These are phyloP conservation scores for Bradypodion ventrale DNA, from an alignment of 2,797 vertebrate genomes.

Conservation along the genomic window DNA sequence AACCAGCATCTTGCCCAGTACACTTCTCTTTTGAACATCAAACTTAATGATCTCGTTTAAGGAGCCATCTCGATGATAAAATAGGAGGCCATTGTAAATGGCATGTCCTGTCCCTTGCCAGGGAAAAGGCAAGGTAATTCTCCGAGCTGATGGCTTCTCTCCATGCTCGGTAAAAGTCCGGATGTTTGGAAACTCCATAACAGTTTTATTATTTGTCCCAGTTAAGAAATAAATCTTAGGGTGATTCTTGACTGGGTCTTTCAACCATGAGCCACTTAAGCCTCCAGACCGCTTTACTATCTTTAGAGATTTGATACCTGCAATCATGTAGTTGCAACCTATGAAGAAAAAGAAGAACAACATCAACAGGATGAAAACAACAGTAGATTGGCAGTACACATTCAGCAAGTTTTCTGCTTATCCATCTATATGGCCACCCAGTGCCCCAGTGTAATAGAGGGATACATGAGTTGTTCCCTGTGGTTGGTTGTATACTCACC, in stretches of 20 bases:
- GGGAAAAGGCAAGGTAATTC: slow-evolving; percentile 78
- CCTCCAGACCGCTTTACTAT: slow-evolving; percentile 86
- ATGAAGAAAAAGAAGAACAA: slow-evolving; percentile 36
- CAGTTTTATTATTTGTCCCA: slow-evolving; percentile 79
- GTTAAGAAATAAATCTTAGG: slow-evolving; percentile 87
- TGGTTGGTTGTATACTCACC: not conserved
- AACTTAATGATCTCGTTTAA: slow-evolving; percentile 90
- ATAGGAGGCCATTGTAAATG: slow-evolving; percentile 85
- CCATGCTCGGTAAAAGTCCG: slow-evolving; percentile 80
- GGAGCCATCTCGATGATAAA: slow-evolving; percentile 87
- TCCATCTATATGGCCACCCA: slow-evolving; percentile 7
- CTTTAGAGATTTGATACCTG: slow-evolving; percentile 89
- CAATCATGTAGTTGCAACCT: slow-evolving; percentile 85
- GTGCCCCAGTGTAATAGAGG: not conserved
- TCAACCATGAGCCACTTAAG: slow-evolving; percentile 87
- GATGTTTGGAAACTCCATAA: slow-evolving; percentile 84
- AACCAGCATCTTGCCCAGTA: slow-evolving; percentile 81
- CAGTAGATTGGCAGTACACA: not conserved
- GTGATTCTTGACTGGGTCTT: slow-evolving; percentile 82
- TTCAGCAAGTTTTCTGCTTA: not conserved
- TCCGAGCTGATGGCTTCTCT: slow-evolving; percentile 64
- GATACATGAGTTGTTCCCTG: not conserved
- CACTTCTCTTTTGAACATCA: slow-evolving; percentile 78
- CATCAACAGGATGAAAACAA: not conserved
- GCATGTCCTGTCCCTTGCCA: slow-evolving; percentile 92